Evolutionary conservation across 2,113 vertebrate species (phyloP).

Genomic region (Sinocyclocheilus grahami): DNA sequence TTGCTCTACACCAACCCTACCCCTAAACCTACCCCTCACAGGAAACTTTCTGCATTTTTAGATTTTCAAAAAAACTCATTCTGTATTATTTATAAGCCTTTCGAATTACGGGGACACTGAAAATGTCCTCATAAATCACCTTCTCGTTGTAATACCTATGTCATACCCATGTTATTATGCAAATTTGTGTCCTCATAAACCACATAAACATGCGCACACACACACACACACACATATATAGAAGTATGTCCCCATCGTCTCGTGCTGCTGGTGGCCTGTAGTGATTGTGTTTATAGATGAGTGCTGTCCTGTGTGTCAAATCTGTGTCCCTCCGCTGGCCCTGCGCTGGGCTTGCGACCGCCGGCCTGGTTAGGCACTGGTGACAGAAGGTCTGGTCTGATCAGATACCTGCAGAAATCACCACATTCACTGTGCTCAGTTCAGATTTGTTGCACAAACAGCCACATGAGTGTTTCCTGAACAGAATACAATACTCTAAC

Average conservation of each 20-base stretch:
- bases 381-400: conserved; percentile 81
- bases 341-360: conserved; percentile 70
- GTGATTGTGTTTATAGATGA: conserved; percentile 73
- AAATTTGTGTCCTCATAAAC: too few relatives aligned
- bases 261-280: conserved; percentile 42
- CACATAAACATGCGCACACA: neutral
- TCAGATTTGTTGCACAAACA: neutral
- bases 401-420: conserved; percentile 75
- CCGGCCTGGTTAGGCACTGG: conserved; percentile 74
- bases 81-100: too few relatives aligned
- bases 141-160: too few relatives aligned
- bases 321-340: conserved; percentile 72
- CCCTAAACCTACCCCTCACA: too few relatives aligned
- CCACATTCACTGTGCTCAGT: neutral
- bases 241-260: neutral
- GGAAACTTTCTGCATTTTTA: too few relatives aligned
- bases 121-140: too few relatives aligned
- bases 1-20: too few relatives aligned
- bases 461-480: neutral
- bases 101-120: too few relatives aligned
- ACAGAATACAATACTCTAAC: neutral
- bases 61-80: too few relatives aligned
- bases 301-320: conserved; percentile 80
- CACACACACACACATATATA: neutral
- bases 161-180: too few relatives aligned